phyloP scores from a whole-genome alignment of 2,888 invertebrate species.

The Thymelicus sylvestris region DNA sequence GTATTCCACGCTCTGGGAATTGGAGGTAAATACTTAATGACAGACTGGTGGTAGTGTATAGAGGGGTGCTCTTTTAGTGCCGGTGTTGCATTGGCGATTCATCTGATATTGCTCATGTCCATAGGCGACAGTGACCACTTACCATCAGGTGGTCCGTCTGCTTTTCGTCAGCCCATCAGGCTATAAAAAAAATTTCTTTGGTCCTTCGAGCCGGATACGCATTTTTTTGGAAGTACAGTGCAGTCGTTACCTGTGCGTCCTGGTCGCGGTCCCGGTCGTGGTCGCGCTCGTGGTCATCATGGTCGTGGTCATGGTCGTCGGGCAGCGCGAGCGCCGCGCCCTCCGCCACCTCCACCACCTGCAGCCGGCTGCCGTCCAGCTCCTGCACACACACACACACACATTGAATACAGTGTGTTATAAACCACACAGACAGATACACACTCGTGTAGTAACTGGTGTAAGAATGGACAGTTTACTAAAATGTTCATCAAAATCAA shows the following conservation, averaged over 20 bases:
- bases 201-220: background rate
- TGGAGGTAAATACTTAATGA: background rate
- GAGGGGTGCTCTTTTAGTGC: too few relatives aligned
- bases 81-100: too few relatives aligned
- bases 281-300: conserved; percentile 52
- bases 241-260: conserved; percentile 43
- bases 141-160: too few relatives aligned
- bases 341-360: conserved; percentile 57
- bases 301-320: conserved; percentile 52
- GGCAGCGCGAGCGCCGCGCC: conserved; percentile 38
- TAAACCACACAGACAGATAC: too few relatives aligned
- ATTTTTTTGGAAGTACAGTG: background rate
- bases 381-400: conserved; percentile 54
- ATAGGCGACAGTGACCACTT: too few relatives aligned
- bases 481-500: too few relatives aligned
- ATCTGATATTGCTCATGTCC: too few relatives aligned
- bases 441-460: too few relatives aligned
- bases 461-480: too few relatives aligned
- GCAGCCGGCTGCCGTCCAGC: conserved; percentile 68
- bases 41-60: background rate
- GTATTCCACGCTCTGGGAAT: conserved; percentile 29
- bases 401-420: background rate
- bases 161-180: too few relatives aligned
- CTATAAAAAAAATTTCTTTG: too few relatives aligned
- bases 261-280: too few relatives aligned